Evolutionary conservation across 2,113 vertebrate species (phyloP), one percentile per base, ranked within the genome.

Genomic region (Pituophis catenifer): DNA sequence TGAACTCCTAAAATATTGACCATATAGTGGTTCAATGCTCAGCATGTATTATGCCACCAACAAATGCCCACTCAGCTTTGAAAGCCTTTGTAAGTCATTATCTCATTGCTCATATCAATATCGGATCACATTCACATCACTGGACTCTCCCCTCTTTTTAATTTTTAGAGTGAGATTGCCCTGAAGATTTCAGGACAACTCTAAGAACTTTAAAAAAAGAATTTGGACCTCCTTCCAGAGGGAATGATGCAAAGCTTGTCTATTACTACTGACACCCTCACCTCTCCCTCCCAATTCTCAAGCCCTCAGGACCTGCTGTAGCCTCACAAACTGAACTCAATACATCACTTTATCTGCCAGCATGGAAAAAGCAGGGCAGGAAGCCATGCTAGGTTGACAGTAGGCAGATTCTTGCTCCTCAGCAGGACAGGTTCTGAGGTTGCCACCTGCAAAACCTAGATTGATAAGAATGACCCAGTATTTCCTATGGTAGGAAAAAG

Each of bases 271-370:
- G 90, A 95, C 94, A 95, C 92, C 91, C 33, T 88, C 75, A 94
- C 89, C 91, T 55, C 94, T 94, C 94, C 92, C 94, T 88, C 89
- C 87, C 94, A 94, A 91, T 93, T 95, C 95, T 89, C 81, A 52
- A 88, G 92, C 95, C 94, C 95, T 52, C 92, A 94, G 95, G 95
- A 96, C 81, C 93, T n/a, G 59, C 90, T 96, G 95, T 91, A 96
- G 95, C 94, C 94, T 12, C 0, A 95, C 95, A 93, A 52, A 59
- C 94, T 96, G 93, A 95, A 95, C 93, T 92, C 1, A 12, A 91
- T n/a, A 96, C 89, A 12, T 96, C 97, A 97, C 94, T 94, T 94
- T 93, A 95, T 91, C 92, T 93, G 33, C 86, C 93, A 95, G 97
- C 94, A 95, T 94, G 3, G 23, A 94, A 95, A 97, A 95, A 11